A percentile compares a stretch with the other conserved stretches of the same genome.
These are phyloP conservation scores for Callospermophilus lateralis DNA, from an alignment of 2,113 vertebrate genomes.

Conservation along the genomic window DNA sequence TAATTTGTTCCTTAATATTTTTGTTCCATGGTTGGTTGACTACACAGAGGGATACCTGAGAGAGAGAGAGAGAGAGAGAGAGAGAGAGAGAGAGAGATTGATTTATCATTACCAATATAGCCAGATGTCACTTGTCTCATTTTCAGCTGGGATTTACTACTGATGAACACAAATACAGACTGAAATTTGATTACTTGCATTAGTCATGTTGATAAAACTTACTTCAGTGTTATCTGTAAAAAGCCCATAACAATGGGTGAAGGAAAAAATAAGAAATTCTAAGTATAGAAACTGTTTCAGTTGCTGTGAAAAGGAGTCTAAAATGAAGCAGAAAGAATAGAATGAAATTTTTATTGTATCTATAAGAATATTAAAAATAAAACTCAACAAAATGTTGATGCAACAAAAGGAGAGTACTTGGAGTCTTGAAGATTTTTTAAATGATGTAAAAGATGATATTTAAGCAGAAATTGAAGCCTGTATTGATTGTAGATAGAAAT, in stretches of 20 bases:
- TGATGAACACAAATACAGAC: not conserved
- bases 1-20: not conserved
- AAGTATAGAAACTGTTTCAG: not conserved
- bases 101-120: not conserved
- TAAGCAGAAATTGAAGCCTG: not conserved
- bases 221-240: not conserved
- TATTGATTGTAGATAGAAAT: no score
- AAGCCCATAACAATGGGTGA: not conserved
- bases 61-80: no score
- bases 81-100: no score
- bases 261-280: not conserved
- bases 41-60: no score
- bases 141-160: not conserved
- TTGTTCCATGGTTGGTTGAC: not conserved
- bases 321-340: not conserved
- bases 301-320: not conserved
- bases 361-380: not conserved
- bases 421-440: not conserved
- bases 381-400: not conserved
- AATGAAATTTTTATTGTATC: not conserved
- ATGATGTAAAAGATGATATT: not conserved
- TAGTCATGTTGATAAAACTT: not conserved
- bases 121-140: not conserved
- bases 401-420: not conserved
- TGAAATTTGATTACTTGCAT: not conserved